phyloP scores from a whole-genome alignment of 2,888 invertebrate genomes.

The Palloptera scutellata region DNA sequence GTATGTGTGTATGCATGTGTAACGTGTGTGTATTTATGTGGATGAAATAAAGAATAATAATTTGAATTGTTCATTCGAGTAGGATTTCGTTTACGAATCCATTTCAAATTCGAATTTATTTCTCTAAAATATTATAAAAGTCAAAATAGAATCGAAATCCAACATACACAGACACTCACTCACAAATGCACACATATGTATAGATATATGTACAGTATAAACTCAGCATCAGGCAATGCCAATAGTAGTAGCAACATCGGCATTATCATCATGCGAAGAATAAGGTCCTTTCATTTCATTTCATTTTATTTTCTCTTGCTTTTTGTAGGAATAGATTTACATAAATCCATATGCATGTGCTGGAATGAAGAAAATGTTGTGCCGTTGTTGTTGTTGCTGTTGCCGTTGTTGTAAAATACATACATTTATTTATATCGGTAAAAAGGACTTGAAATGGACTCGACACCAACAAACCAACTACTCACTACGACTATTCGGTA shows the following conservation, averaged over 20 bases:
- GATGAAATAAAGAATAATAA: constrained; percentile 44
- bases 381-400: too few species aligned
- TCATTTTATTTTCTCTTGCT: constrained; percentile 23
- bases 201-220: constrained; percentile 12
- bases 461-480: constrained; percentile 13
- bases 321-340: constrained; percentile 51
- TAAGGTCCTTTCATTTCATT: constrained; percentile 54
- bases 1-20: constrained; percentile 10
- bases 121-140: constrained; percentile 61
- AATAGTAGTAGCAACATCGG: background rate
- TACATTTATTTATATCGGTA: constrained; percentile 39
- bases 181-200: constrained; percentile 25
- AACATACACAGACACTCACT: constrained; percentile 32
- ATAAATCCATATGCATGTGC: constrained; percentile 60
- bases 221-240: background rate
- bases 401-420: constrained; percentile 5
- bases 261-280: constrained; percentile 30
- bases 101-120: constrained; percentile 53
- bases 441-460: constrained; percentile 35
- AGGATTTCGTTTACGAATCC: constrained; percentile 62
- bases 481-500: background rate
- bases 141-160: constrained; percentile 49
- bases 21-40: constrained; percentile 27
- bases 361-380: background rate
- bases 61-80: constrained; percentile 48